Conservation (phyloP, 2,113 vertebrate species). For the Hoplias malabaricus region DNA sequence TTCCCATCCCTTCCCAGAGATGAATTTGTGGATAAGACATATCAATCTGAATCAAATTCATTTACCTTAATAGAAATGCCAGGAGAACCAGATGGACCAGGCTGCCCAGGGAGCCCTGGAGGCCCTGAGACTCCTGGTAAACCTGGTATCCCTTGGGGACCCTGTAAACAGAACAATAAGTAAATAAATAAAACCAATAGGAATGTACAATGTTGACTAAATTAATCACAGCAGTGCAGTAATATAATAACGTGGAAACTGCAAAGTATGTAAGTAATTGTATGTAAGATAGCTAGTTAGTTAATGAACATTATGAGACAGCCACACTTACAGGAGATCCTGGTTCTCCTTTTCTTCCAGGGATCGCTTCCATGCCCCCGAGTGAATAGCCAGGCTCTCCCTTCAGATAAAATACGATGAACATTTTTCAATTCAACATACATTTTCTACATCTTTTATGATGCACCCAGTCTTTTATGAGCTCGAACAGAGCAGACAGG, state of each 20-base stretch:
- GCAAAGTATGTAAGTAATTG: background rate
- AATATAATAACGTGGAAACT: too few relatives aligned
- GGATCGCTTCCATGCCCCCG: constrained; percentile 76
- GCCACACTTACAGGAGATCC: constrained; percentile 77
- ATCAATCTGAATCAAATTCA: too few relatives aligned
- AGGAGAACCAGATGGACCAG: constrained; percentile 65
- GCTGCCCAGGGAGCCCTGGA: constrained; percentile 60
- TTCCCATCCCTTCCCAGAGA: too few relatives aligned
- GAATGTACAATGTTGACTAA: background rate
- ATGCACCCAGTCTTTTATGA: too few relatives aligned
- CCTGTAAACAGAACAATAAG: constrained; percentile 55
- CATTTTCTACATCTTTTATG: too few relatives aligned
- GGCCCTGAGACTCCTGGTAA: constrained; percentile 69
- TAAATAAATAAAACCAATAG: too few relatives aligned
- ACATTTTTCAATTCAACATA: too few relatives aligned
- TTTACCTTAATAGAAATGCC: constrained; percentile 82
- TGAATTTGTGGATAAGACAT: too few relatives aligned
- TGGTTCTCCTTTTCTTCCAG: constrained; percentile 81
- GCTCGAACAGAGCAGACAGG: too few relatives aligned
- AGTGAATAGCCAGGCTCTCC: constrained; percentile 86
- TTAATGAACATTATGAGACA: background rate
- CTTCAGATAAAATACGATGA: constrained; percentile 58
- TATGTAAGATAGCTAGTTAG: background rate
- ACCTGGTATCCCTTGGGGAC: constrained; percentile 69
- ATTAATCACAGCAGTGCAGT: background rate